A percentile compares a stretch with the other conserved stretches of the same genome.
Conservation (phyloP, 2,888 invertebrate genomes). For the Melinaea menophilus region DNA sequence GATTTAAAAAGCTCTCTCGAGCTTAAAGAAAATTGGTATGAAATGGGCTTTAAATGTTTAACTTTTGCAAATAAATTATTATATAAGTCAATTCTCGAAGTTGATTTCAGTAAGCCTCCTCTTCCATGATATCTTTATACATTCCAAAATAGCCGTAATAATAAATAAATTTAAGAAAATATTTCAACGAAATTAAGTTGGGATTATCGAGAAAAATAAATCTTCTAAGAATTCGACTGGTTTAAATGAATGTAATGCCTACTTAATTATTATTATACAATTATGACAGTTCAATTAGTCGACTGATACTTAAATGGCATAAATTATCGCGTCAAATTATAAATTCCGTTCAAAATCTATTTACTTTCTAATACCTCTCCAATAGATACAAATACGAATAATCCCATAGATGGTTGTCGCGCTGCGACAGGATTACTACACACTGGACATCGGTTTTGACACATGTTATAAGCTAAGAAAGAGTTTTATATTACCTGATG, state of each 20-base stretch:
- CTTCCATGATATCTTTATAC: too few species aligned
- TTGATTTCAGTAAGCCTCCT: too few species aligned
- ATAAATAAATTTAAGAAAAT: too few species aligned
- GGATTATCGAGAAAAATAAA: too few species aligned
- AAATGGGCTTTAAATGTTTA: slow-evolving; percentile 40
- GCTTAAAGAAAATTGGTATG: slow-evolving; percentile 53
- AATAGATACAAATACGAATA: slow-evolving; percentile 41
- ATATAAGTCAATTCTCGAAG: too few species aligned
- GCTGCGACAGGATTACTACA: slow-evolving; percentile 63
- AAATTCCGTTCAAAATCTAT: slow-evolving; percentile 39
- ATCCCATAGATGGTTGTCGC: slow-evolving; percentile 66
- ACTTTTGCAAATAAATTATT: slow-evolving; percentile 17
- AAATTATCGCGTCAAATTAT: slow-evolving; percentile 20
- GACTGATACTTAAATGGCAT: slow-evolving; percentile 10
- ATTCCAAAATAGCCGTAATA: too few species aligned
- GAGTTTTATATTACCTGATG: neutral
- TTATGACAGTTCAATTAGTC: too few species aligned
- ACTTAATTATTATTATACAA: too few species aligned
- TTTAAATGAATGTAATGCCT: too few species aligned
- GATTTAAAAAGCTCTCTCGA: slow-evolving; percentile 58
- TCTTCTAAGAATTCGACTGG: too few species aligned
- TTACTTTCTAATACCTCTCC: slow-evolving; percentile 48
- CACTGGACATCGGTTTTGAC: slow-evolving; percentile 47
- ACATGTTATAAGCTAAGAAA: slow-evolving; percentile 30
- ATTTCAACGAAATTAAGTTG: too few species aligned